Conservation (phyloP, 2,888 invertebrate species). For the Tricholauxania praeusta region DNA sequence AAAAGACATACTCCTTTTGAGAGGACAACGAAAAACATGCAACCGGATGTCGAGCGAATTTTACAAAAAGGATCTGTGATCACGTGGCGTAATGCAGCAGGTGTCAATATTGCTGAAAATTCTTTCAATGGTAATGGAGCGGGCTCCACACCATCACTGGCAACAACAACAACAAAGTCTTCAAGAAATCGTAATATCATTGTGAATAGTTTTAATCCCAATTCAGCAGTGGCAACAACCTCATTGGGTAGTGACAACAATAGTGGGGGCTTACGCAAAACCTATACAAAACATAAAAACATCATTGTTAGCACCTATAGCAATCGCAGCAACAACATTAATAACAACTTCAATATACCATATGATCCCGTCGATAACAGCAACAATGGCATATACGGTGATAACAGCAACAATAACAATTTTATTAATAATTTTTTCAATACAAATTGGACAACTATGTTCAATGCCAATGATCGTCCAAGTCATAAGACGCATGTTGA, state of each 20-base stretch:
- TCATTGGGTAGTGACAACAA: constrained; percentile 36
- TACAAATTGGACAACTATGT: constrained; percentile 61
- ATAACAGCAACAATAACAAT: constrained; percentile 48
- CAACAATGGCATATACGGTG: constrained; percentile 49
- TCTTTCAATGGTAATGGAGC: constrained; percentile 21
- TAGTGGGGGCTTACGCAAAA: constrained; percentile 53
- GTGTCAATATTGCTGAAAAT: background rate
- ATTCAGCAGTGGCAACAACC: constrained; percentile 54
- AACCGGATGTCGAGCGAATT: constrained; percentile 45
- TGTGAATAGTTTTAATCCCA: constrained; percentile 67
- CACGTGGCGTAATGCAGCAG: constrained; percentile 49
- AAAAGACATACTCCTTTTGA: constrained; percentile 47
- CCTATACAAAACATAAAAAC: constrained; percentile 66
- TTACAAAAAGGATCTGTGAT: constrained; percentile 48
- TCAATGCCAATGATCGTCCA: constrained; percentile 67
- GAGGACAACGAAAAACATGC: constrained; percentile 38
- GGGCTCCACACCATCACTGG: constrained; percentile 38
- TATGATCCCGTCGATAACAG: constrained; percentile 39
- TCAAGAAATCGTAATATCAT: constrained; percentile 66
- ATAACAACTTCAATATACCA: constrained; percentile 20
- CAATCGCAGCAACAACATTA: constrained; percentile 45
- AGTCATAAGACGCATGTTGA: constrained; percentile 78
- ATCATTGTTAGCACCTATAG: constrained; percentile 65
- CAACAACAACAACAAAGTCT: constrained; percentile 48
- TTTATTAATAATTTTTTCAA: constrained; percentile 62